Evolutionary conservation across 23 tunicate genomes (phyloP), one percentile per base, ranked within the genome.

Genomic region (Halocynthia roretzi): DNA sequence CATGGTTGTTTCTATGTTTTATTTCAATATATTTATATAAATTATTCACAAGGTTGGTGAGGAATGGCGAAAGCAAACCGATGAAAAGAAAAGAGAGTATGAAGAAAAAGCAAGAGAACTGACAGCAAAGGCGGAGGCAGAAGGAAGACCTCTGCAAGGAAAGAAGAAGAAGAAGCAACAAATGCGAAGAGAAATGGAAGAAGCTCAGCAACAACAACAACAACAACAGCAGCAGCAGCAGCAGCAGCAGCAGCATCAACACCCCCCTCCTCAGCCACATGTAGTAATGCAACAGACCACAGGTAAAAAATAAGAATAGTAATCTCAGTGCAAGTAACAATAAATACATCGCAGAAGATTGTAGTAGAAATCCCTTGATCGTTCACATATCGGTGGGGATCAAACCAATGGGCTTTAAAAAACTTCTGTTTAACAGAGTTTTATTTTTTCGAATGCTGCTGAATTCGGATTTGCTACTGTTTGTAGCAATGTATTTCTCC

Each of bases 91-190:
- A 52, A 51, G 82, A 55, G 96, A 88, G 31, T 94, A 70, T 68
- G 99, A 94, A 53, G 99, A 94, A 61, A 88, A 81, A 68, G 99
- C 99, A 19, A 71, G 76, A 53, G 99, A 86, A 61, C 80, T 87
- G 54, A 92, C 87, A 15, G 98, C 98, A 7, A 78, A 65, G 48
- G 78, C 77, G 62, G 98, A 92, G 77, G 98, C 98, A 0, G 98
- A 92, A 57, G 98, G 98, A 14, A 77, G 81, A 68, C 67, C 89
- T 11, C 66, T 83, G 53, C 73, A 51, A 6, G 83, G 83, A 77
- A 86, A 83, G 76, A 86, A 78, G 80, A 83, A 73, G 72, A 92
- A 92, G 82, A 86, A 86, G 56, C 74, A 92, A 40, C 81, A 77
- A 23, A 64, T 63, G 71, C 50, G 31, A 77, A 64, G 71, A 49